Percentiles rank a stretch among this genome's conserved stretches.
phyloP scores from a whole-genome alignment of 2,113 vertebrate species.

The Tiliqua scincoides region DNA sequence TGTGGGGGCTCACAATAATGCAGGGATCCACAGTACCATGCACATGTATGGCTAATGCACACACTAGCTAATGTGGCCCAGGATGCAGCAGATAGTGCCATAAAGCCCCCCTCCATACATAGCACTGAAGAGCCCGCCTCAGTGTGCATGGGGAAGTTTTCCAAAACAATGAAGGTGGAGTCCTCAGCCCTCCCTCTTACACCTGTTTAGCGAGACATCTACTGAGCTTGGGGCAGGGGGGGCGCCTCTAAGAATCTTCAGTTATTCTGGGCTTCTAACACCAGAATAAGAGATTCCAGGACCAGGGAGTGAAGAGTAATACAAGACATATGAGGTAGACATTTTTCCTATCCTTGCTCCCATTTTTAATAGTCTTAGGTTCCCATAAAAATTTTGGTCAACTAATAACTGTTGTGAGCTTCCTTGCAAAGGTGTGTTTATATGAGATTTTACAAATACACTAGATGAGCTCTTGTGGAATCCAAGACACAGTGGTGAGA shows the following conservation, averaged over 20 bases:
- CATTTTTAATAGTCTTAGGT: neutral
- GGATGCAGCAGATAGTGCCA: too few species aligned
- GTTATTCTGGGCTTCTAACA: neutral
- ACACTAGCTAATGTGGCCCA: neutral
- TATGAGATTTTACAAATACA: neutral
- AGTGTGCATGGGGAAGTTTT: neutral
- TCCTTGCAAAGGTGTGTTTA: neutral
- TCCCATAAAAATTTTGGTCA: neutral
- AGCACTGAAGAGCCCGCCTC: neutral
- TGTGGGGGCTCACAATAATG: too few species aligned
- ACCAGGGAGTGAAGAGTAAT: too few species aligned
- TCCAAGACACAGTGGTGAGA: neutral
- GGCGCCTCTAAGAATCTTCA: neutral
- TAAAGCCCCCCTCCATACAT: neutral
- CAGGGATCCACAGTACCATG: neutral
- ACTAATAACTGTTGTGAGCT: neutral
- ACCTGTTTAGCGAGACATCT: neutral
- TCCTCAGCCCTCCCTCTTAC: neutral
- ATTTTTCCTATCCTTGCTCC: neutral
- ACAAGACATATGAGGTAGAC: too few species aligned
- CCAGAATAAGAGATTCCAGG: too few species aligned
- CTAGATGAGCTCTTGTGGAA: neutral
- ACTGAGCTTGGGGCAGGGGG: neutral
- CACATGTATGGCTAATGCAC: too few species aligned
- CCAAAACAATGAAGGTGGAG: neutral